Percentiles rank a stretch among this genome's conserved stretches.
Conservation (phyloP, 2,113 vertebrate species). For the Malurus alboscapulatus region DNA sequence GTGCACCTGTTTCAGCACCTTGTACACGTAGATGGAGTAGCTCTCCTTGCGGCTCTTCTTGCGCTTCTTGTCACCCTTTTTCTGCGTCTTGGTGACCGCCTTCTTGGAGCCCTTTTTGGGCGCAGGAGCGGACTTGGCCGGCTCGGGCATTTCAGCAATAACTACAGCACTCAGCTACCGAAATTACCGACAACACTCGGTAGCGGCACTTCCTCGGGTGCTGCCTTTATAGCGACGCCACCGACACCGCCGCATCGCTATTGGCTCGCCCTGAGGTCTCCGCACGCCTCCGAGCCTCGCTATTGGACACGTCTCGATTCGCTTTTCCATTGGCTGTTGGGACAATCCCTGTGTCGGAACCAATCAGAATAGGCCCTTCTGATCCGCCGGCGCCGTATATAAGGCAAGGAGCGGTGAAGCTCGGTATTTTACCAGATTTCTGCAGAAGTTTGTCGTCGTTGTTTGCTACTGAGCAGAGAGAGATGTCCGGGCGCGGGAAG, state of each 20-base stretch:
- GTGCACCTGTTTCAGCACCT: conserved; percentile 82
- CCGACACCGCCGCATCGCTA: not conserved
- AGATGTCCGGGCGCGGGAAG: not conserved
- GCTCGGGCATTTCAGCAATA: too few relatives aligned
- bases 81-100: conserved; percentile 69
- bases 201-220: not conserved
- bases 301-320: not conserved
- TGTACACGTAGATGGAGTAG: conserved; percentile 78
- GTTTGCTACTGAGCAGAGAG: too few relatives aligned
- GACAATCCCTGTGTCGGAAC: accelerated
- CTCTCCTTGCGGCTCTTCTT: conserved; percentile 70
- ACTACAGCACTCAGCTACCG: too few relatives aligned
- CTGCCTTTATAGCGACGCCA: not conserved
- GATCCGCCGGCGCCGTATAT: not conserved
- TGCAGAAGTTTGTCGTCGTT: too few relatives aligned
- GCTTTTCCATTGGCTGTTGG: accelerated
- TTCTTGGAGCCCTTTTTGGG: conserved; percentile 79
- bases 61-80: conserved; percentile 66
- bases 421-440: too few relatives aligned
- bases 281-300: accelerated
- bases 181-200: too few relatives aligned
- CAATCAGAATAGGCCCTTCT: not conserved
- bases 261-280: not conserved
- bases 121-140: conserved; percentile 25
- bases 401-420: not conserved